A percentile compares a stretch with the other conserved stretches of the same genome.
These are phyloP conservation scores for Nomada fabriciana DNA, from an alignment of 2,888 invertebrate species.

Conservation along the genomic window DNA sequence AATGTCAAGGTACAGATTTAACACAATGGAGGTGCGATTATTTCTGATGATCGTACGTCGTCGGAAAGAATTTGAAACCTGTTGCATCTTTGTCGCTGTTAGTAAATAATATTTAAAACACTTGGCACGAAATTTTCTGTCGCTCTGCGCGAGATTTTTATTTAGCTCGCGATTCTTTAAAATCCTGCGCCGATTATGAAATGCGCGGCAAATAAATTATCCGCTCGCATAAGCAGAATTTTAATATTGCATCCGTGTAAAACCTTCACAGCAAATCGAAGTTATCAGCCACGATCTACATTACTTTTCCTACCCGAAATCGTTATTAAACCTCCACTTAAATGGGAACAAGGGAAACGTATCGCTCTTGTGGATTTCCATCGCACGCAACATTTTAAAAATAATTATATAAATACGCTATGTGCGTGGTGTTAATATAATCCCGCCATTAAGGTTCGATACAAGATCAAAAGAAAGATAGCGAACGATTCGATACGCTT, in stretches of 20 bases:
- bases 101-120: background rate
- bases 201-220: background rate
- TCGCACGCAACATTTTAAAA: conserved; percentile 3
- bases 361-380: background rate
- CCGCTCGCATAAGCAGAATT: background rate
- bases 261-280: background rate
- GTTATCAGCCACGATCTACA: conserved; percentile 6
- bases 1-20: background rate
- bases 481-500: conserved; percentile 15
- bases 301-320: background rate
- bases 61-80: background rate
- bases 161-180: background rate
- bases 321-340: background rate
- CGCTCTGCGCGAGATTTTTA: too few species aligned
- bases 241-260: background rate
- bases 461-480: conserved; percentile 23
- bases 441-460: background rate
- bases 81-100: background rate
- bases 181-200: background rate
- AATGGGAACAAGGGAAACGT: background rate
- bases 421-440: conserved; percentile 10
- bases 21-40: background rate
- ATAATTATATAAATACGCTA: background rate
- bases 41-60: background rate
- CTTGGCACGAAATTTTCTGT: background rate